Evolutionary conservation across 2,797 vertebrate species (phyloP).

Genomic region (Todus mexicanus): DNA sequence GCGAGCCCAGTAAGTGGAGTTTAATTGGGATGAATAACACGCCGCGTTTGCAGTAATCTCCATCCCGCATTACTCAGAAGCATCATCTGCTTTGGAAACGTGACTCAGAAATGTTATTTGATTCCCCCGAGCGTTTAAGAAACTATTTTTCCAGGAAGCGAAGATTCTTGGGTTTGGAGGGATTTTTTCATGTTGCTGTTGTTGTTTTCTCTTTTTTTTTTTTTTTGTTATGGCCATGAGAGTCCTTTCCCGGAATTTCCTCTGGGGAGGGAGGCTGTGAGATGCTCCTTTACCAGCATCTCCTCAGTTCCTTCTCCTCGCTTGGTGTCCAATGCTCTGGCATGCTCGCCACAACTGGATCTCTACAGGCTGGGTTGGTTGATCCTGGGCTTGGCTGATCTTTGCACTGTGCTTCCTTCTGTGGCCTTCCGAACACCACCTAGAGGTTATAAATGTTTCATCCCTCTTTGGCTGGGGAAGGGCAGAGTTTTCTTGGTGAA

Average conservation of each 20-base stretch:
- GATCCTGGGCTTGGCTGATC: neutral
- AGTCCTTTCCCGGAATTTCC: constrained; percentile 19
- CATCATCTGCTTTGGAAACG: constrained; percentile 57
- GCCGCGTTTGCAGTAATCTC: constrained; percentile 43
- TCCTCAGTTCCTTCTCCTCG: neutral
- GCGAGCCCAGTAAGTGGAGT: constrained; percentile 5
- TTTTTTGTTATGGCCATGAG: constrained; percentile 1
- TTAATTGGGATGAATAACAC: constrained; percentile 50
- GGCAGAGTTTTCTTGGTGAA: neutral
- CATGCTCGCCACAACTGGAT: neutral
- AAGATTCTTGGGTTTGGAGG: neutral
- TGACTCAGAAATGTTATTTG: constrained; percentile 66
- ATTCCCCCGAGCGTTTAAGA: constrained; percentile 40
- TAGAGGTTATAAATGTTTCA: neutral
- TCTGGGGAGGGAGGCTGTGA: neutral
- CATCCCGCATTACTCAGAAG: constrained; percentile 31
- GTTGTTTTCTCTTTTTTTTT: constrained; percentile 25
- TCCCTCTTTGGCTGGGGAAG: neutral
- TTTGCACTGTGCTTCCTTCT: neutral
- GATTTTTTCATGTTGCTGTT: neutral
- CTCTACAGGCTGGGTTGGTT: neutral
- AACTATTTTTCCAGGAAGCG: constrained; percentile 67
- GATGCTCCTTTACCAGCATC: neutral
- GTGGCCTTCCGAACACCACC: neutral
- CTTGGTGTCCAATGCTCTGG: fast-evolving